A percentile compares a stretch with the other conserved stretches of the same genome.
phyloP scores from a whole-genome alignment of 1,140 invertebrate species.

The Neomicropteryx cornuta region DNA sequence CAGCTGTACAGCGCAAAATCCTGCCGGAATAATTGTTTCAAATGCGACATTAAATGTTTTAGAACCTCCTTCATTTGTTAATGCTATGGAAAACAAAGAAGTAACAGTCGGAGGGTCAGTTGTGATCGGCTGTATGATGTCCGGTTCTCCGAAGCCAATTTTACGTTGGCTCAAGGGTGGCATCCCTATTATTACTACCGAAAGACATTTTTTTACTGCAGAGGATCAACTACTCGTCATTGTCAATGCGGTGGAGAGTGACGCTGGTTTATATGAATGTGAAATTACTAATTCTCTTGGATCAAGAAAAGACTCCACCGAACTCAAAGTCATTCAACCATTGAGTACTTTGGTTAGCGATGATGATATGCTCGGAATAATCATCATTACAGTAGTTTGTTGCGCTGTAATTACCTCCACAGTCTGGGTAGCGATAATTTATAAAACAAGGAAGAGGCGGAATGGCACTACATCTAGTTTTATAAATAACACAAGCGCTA shows the following conservation, averaged over 20 bases:
- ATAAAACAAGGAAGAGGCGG: slow-evolving; percentile 63
- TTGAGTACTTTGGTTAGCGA: slow-evolving; percentile 43
- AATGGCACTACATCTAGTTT: slow-evolving; percentile 29
- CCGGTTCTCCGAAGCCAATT: slow-evolving; percentile 74
- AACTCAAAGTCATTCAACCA: slow-evolving; percentile 42
- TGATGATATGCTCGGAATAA: slow-evolving; percentile 68
- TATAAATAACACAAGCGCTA: no score
- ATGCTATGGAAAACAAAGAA: slow-evolving; percentile 76
- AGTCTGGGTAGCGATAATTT: slow-evolving; percentile 87
- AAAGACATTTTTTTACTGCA: slow-evolving; percentile 72
- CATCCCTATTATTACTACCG: slow-evolving; percentile 53
- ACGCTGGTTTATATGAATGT: slow-evolving; percentile 83
- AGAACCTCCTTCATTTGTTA: slow-evolving; percentile 78
- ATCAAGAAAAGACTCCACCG: slow-evolving; percentile 42
- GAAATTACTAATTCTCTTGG: slow-evolving; percentile 78
- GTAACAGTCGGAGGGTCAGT: slow-evolving; percentile 64
- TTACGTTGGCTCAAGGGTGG: slow-evolving; percentile 87
- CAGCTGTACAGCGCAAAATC: slow-evolving; percentile 86
- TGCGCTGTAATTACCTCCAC: slow-evolving; percentile 82
- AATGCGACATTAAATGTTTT: slow-evolving; percentile 82
- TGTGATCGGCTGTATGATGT: slow-evolving; percentile 79
- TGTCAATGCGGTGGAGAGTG: slow-evolving; percentile 59
- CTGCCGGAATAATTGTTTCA: slow-evolving; percentile 72
- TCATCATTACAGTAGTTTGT: slow-evolving; percentile 81
- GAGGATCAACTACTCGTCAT: slow-evolving; percentile 83